Conservation (phyloP, 92 coral and sea anemone species). For the Phenganax marumi region DNA sequence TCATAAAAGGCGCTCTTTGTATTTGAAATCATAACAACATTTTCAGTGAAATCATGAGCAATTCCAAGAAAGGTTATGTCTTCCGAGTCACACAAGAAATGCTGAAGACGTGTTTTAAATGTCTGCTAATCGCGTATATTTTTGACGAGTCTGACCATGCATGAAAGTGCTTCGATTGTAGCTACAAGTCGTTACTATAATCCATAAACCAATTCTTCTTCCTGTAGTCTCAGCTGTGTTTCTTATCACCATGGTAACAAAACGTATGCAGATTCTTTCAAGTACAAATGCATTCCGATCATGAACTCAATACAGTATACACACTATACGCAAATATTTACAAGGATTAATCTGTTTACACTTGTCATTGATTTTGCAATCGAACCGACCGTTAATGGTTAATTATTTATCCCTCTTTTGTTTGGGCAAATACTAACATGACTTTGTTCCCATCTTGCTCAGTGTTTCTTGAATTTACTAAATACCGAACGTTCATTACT, state of each 20-base stretch:
- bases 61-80: too few relatives aligned
- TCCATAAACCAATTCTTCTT: background rate
- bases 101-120: too few relatives aligned
- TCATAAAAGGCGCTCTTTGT: too few relatives aligned
- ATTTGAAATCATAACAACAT: too few relatives aligned
- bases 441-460: too few relatives aligned
- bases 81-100: too few relatives aligned
- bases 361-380: background rate
- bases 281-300: background rate
- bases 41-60: too few relatives aligned
- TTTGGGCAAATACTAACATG: background rate
- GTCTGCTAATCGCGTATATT: too few relatives aligned
- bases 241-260: conserved; percentile 11
- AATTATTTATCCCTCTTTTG: background rate
- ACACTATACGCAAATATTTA: conserved; percentile 11
- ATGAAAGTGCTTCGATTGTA: background rate
- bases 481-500: too few relatives aligned
- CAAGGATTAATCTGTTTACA: background rate
- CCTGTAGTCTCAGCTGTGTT: background rate
- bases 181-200: background rate
- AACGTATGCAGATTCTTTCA: background rate
- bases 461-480: too few relatives aligned
- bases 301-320: background rate
- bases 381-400: background rate
- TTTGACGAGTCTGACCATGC: too few relatives aligned